These are phyloP conservation scores for Melanotaenia maccullochi DNA, from an alignment of 2,797 vertebrate species.

Conservation along the genomic window DNA sequence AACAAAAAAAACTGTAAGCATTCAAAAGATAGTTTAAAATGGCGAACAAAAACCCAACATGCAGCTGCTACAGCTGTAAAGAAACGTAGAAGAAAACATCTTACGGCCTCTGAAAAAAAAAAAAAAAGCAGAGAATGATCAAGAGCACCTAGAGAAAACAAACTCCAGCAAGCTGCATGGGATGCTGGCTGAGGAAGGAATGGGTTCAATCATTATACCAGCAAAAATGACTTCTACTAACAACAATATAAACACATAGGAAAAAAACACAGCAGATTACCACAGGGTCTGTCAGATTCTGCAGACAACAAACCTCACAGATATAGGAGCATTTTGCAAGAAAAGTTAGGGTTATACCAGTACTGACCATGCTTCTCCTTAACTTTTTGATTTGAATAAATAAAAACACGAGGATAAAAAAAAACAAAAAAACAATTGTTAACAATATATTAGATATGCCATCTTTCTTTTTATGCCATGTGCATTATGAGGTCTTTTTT, in stretches of 20 bases:
- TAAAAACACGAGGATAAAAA: neutral
- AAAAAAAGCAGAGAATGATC: neutral
- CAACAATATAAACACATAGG: neutral
- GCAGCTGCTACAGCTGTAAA: too few relatives aligned
- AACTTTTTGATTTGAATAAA: neutral
- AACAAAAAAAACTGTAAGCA: too few relatives aligned
- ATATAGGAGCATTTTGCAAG: neutral
- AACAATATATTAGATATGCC: neutral
- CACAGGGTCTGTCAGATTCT: neutral
- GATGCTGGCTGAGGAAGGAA: neutral
- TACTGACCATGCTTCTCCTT: neutral
- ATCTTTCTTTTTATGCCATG: neutral
- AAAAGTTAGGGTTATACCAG: neutral
- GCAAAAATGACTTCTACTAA: neutral
- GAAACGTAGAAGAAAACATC: too few relatives aligned
- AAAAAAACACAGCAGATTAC: neutral
- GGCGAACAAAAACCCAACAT: too few relatives aligned
- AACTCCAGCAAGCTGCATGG: neutral
- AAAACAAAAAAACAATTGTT: neutral
- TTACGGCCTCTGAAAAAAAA: neutral
- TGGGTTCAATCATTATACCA: neutral
- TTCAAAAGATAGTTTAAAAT: too few relatives aligned
- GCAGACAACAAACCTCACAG: too few relatives aligned
- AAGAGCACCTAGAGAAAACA: neutral
- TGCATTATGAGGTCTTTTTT: neutral